A percentile compares a stretch with the other conserved stretches of the same genome.
phyloP scores from a whole-genome alignment of 2,888 invertebrate species.

The Tenthredo notha region DNA sequence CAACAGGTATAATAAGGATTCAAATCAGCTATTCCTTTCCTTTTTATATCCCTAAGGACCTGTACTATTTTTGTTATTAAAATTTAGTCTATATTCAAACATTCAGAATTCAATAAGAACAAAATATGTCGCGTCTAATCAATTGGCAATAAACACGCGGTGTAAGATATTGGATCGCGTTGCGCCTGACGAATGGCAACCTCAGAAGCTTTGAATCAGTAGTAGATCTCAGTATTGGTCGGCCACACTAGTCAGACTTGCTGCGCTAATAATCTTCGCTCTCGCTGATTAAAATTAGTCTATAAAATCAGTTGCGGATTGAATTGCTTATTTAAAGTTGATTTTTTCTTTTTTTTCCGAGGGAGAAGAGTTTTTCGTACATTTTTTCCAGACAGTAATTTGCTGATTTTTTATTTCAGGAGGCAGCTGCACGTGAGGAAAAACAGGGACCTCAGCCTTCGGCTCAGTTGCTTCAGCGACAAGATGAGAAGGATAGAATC shows the following conservation, averaged over 20 bases:
- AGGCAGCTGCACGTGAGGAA: constrained; percentile 81
- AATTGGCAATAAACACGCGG: neutral
- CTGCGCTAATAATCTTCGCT: neutral
- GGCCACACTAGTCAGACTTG: neutral
- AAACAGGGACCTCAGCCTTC: constrained; percentile 67
- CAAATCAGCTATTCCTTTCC: neutral
- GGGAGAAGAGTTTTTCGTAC: neutral
- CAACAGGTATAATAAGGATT: constrained; percentile 79
- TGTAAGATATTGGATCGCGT: neutral
- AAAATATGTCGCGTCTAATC: neutral
- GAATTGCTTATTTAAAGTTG: neutral
- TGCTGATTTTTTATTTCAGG: constrained; percentile 78
- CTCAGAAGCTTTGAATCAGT: constrained; percentile 70
- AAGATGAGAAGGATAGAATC: constrained; percentile 71
- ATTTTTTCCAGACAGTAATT: constrained; percentile 14
- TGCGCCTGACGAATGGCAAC: constrained; percentile 76
- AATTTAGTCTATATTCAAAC: neutral
- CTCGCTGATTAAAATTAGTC: too few species aligned
- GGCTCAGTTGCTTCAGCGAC: constrained; percentile 72
- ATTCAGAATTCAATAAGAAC: neutral
- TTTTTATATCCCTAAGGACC: neutral
- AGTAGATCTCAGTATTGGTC: constrained; percentile 43
- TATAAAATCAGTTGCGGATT: neutral
- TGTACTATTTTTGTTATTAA: neutral
- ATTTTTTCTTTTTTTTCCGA: too few species aligned